Base-by-base conservation (phyloP, 2,113 vertebrate species). In the Athene noctua region DNA sequence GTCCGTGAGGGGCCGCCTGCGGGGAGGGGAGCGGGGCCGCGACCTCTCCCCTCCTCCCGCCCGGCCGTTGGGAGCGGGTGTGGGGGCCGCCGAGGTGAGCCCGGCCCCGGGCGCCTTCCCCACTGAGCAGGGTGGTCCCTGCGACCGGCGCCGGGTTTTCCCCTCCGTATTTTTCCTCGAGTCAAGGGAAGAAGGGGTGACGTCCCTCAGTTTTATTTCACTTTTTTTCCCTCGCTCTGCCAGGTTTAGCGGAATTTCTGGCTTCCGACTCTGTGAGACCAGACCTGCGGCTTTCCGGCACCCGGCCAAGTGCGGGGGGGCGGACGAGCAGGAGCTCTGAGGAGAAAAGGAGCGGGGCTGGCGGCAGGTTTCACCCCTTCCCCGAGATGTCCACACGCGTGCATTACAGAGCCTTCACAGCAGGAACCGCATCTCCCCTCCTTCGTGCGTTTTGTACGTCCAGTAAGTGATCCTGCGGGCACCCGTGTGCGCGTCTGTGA, bases 391-490 rank as follows among this genome's bases (percentile, higher is more conserved):
- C 66, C 62, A 12, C 40, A 9, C 7, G 14, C 11, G 32, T 51
- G 34, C 36, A 4, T 73, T 83, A 51, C 11, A 49, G 52, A 42
- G 20, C 30, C 40, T 47, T 57, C 27, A 8, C 57, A 52, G n/a
- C 63, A 62, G 42, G 67, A 62, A 15, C 38, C 7, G 9, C 12
- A 3, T 54, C 18, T 74, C 15, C 36, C 11, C 61, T 62, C 42
- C 30, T 58, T 70, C 13, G 0, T n/a, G 51, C 4, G 3, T 72
- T 74, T 26, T 49, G 30, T 67, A 7, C 4, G 3, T 23, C 72
- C 47, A 46, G 6, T 86, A 85, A 62, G 47, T 5, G 30, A 15
- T 10, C 5, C 16, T 38, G 0, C 30, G 7, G 3, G 0, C 4
- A 2, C 13, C 36, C 2, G 0, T 17, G 21, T 4, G 7, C 2